A percentile compares a stretch with the other conserved stretches of the same genome.
phyloP scores from a whole-genome alignment of 2,888 invertebrate genomes.

The Malthinus flaveolus region DNA sequence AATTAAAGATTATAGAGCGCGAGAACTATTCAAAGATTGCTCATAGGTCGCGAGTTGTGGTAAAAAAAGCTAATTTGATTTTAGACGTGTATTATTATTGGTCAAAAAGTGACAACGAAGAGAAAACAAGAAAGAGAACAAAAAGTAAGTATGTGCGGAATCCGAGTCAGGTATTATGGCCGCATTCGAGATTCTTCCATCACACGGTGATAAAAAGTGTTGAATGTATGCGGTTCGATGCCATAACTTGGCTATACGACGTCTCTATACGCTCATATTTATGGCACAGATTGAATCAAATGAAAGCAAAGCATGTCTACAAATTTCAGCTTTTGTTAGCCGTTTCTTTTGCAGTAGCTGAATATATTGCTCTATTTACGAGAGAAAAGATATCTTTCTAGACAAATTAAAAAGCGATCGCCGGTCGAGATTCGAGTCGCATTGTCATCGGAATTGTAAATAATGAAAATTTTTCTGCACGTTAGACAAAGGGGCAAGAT shows the following conservation, averaged over 20 bases:
- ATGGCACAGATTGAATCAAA: slow-evolving; percentile 41
- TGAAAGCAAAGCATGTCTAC: slow-evolving; percentile 32
- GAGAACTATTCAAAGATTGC: background rate
- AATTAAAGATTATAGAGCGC: too few species aligned
- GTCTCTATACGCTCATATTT: slow-evolving; percentile 43
- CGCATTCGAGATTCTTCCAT: slow-evolving; percentile 26
- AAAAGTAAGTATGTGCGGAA: slow-evolving; percentile 24
- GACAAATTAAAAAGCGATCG: slow-evolving; percentile 31
- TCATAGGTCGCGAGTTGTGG: too few species aligned
- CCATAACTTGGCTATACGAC: slow-evolving; percentile 35
- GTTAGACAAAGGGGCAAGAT: slow-evolving; percentile 19
- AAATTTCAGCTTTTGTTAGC: slow-evolving; percentile 31
- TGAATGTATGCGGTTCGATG: slow-evolving; percentile 27
- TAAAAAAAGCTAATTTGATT: slow-evolving; percentile 10
- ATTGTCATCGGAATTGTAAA: slow-evolving; percentile 28
- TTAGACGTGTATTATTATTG: slow-evolving; percentile 13
- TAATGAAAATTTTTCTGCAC: slow-evolving; percentile 22
- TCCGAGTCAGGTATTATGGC: slow-evolving; percentile 24
- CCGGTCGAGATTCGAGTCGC: slow-evolving; percentile 27
- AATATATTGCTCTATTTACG: slow-evolving; percentile 32
- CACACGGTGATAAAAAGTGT: slow-evolving; percentile 24
- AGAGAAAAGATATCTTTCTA: slow-evolving; percentile 21
- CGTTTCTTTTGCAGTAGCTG: slow-evolving; percentile 22
- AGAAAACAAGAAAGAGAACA: slow-evolving; percentile 16
- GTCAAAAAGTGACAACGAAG: slow-evolving; percentile 20